A percentile compares a stretch with the other conserved stretches of the same genome.
These are phyloP conservation scores for Scotopteryx bipunctaria DNA, from an alignment of 2,888 invertebrate species.

Conservation along the genomic window DNA sequence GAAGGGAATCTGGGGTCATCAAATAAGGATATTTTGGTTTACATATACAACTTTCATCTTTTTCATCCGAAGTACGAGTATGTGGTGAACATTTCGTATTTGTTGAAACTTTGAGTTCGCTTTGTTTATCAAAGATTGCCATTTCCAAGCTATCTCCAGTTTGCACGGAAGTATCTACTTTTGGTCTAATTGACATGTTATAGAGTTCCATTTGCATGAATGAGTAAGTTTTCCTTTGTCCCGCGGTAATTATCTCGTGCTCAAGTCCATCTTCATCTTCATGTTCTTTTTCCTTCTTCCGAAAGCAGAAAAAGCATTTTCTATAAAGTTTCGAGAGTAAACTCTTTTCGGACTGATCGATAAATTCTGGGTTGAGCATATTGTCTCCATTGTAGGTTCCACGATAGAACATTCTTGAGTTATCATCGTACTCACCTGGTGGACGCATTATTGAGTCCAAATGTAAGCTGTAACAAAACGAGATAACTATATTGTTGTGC, in stretches of 20 bases:
- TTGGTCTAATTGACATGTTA: conserved; percentile 41
- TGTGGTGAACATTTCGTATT: not conserved
- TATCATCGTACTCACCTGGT: conserved; percentile 53
- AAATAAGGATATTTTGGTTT: conserved; percentile 5
- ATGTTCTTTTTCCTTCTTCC: conserved; percentile 33
- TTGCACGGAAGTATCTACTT: conserved; percentile 55
- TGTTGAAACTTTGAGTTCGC: conserved; percentile 1
- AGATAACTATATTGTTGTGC: no score
- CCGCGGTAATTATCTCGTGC: not conserved
- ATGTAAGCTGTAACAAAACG: conserved; percentile 57
- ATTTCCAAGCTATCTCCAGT: conserved; percentile 65
- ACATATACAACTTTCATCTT: not conserved
- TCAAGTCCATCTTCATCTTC: conserved; percentile 9
- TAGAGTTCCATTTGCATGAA: conserved; percentile 60
- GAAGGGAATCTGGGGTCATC: conserved; percentile 20
- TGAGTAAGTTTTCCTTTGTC: conserved; percentile 45
- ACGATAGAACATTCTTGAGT: conserved; percentile 42
- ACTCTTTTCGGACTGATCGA: conserved; percentile 3
- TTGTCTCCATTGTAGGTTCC: conserved; percentile 41
- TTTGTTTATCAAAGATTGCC: conserved; percentile 12
- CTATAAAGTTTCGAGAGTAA: conserved; percentile 24
- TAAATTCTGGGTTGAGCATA: conserved; percentile 3
- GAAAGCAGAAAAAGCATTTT: conserved; percentile 33
- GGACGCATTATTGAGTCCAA: conserved; percentile 68
- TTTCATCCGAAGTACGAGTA: no score